These are phyloP conservation scores for Bombylius major DNA, from an alignment of 2,888 invertebrate genomes.

Conservation along the genomic window DNA sequence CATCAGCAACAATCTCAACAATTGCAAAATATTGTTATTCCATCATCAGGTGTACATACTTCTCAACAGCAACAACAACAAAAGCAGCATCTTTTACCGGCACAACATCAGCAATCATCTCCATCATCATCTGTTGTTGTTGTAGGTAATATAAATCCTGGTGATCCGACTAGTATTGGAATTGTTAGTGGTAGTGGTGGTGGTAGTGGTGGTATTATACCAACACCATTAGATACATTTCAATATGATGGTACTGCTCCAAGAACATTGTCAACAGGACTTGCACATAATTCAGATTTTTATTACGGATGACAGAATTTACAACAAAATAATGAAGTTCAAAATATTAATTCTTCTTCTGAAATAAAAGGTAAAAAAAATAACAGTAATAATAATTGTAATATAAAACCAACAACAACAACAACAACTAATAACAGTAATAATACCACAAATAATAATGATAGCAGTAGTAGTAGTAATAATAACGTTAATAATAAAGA, in stretches of 20 bases:
- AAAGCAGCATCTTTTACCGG: slow-evolving; percentile 6
- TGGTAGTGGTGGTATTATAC: background rate
- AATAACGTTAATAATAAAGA: slow-evolving; percentile 6
- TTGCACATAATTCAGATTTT: slow-evolving; percentile 32
- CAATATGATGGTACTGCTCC: slow-evolving; percentile 35
- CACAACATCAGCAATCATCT: background rate
- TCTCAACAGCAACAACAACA: slow-evolving; percentile 20
- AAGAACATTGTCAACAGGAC: slow-evolving; percentile 33
- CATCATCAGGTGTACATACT: slow-evolving; percentile 7
- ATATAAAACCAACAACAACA: background rate
- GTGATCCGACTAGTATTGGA: too few relatives aligned
- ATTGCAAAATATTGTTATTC: slow-evolving; percentile 14
- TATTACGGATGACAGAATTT: slow-evolving; percentile 34
- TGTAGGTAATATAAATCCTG: too few relatives aligned
- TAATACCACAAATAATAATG: background rate
- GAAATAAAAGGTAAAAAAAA: background rate
- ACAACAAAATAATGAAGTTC: slow-evolving; percentile 1
- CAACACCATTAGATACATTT: slow-evolving; percentile 7
- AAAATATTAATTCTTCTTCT: background rate
- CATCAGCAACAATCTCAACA: slow-evolving; percentile 14
- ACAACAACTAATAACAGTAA: background rate
- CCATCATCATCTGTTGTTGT: background rate
- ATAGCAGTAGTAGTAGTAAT: background rate
- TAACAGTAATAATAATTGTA: background rate
- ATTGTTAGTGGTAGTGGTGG: background rate